These are phyloP conservation scores for Calliscelio sp. DNA, from an alignment of 2,888 invertebrate species.

Conservation along the genomic window DNA sequence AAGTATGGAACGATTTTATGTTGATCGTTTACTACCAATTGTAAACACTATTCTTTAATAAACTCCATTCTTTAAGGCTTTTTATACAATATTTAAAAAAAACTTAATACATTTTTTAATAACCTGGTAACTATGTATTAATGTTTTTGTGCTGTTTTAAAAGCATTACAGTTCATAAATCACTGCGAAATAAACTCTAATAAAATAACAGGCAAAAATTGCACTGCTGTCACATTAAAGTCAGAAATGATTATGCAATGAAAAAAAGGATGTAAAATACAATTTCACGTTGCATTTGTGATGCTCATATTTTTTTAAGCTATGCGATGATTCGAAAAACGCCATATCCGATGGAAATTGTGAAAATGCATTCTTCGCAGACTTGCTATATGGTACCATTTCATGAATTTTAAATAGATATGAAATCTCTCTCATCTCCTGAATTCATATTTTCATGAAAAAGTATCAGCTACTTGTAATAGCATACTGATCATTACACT, in stretches of 20 bases:
- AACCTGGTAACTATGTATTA: not conserved
- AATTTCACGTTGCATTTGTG: not conserved
- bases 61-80: too few species aligned
- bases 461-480: too few species aligned
- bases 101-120: too few species aligned
- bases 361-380: slow-evolving; percentile 24
- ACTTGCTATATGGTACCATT: slow-evolving; percentile 11
- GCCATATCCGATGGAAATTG: slow-evolving; percentile 33
- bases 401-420: slow-evolving; percentile 55
- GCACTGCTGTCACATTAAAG: not conserved
- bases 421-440: slow-evolving; percentile 16
- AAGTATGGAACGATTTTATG: too few species aligned
- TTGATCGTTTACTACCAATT: too few species aligned
- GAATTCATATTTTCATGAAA: slow-evolving; percentile 29
- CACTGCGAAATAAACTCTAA: not conserved
- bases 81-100: too few species aligned
- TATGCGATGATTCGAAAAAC: slow-evolving; percentile 31
- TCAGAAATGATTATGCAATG: not conserved
- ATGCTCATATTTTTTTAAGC: slow-evolving; percentile 24
- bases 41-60: too few species aligned
- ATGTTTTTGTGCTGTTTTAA: not conserved
- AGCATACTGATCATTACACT: too few species aligned
- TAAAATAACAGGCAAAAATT: not conserved
- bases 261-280: slow-evolving; percentile 19
- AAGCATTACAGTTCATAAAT: not conserved